phyloP scores from a whole-genome alignment of 2,113 vertebrate species.

The Smithornis capensis region DNA sequence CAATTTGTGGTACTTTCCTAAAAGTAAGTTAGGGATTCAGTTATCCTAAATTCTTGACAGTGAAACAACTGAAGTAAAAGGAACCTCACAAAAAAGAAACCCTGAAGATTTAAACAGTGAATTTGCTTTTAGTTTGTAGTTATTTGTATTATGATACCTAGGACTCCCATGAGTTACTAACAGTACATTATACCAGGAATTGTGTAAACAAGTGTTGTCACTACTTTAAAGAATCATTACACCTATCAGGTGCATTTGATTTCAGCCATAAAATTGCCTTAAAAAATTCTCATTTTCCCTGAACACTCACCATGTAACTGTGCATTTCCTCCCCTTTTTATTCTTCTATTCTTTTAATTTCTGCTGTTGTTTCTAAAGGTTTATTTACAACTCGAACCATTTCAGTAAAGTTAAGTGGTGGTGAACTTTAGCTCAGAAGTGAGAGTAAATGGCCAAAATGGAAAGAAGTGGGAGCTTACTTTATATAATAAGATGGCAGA shows the following conservation, averaged over 20 bases:
- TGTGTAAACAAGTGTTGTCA: neutral
- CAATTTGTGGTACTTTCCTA: neutral
- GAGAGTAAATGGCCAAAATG: neutral
- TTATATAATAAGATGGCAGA: neutral
- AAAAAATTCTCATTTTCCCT: neutral
- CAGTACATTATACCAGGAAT: accelerated
- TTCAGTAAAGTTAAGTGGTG: neutral
- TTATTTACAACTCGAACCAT: neutral
- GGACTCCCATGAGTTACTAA: neutral
- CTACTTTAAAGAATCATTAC: neutral
- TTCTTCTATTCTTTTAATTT: neutral
- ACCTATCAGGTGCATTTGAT: neutral
- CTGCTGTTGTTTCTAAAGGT: neutral
- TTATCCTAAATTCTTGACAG: neutral
- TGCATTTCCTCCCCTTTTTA: accelerated
- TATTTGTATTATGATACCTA: neutral
- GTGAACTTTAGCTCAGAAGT: neutral
- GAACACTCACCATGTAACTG: neutral
- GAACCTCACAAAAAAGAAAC: neutral
- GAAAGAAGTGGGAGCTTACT: neutral
- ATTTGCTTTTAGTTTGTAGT: neutral
- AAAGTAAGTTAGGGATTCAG: neutral
- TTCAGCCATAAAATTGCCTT: neutral
- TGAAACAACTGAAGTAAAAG: neutral
- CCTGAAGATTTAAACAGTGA: neutral